Base-by-base conservation (phyloP, 1,140 invertebrate species). In the Drosophila lowei region DNA sequence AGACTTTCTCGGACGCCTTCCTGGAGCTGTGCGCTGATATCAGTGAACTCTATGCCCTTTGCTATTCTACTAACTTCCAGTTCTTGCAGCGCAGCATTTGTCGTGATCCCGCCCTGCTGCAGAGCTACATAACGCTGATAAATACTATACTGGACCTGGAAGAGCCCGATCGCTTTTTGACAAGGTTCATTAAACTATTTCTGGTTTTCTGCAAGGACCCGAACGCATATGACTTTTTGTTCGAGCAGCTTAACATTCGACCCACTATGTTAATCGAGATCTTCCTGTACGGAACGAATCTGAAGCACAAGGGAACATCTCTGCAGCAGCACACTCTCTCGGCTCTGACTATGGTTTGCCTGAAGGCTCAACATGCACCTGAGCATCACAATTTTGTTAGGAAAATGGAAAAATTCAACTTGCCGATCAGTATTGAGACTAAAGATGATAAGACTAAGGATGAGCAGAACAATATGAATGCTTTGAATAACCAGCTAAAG, bases 1-100 rank as follows among this genome's bases (percentile, higher is more conserved):
- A 52, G 1, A 1, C 15, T 2, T 3, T 2, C 1, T 21, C 21
- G 1, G 25, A 3, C 0, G 13, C 16, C 21, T 79, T 71, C 13
- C 13, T 68, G 8, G 64, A 75, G n/a, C 56, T 81, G 8, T 86
- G 81, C 13, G 59, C 30, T 3, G 54, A 72, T 0, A 89, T 90
- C 6, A 89, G 76, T 21, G 63, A 72, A 8, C 60, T 90, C 1
- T 90, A 88, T 50, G 43, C 63, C 0, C 6, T 89, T 9, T 89
- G 74, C 49, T 75, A 88, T 42, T 8, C 9, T 0, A 7, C 62
- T 15, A 76, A 80, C 34, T 88, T 88, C 16, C 28, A 53, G n/a
- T 84, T 72, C 16, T 41, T 90, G 3, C 73, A 90, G 58, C 57
- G 72, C n/a, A 78, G 47, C 15, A 67, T 90, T n/a, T 90, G 89